Evolutionary conservation across 2,797 vertebrate genomes (phyloP).

Genomic region (Natrix natrix): DNA sequence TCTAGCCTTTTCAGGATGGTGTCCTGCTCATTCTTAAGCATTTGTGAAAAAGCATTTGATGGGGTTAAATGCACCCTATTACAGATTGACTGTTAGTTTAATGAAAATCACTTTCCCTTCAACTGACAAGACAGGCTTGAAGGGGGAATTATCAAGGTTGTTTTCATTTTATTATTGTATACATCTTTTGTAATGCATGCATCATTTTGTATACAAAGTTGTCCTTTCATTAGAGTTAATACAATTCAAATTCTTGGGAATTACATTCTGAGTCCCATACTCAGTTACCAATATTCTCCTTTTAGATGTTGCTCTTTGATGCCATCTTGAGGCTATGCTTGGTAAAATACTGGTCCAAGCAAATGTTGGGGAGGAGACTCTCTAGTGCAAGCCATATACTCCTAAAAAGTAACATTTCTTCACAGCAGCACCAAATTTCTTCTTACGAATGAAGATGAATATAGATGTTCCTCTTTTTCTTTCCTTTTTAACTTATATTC

Average conservation of each 20-base stretch:
- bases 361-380: background rate
- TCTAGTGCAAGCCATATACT: background rate
- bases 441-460: too few species aligned
- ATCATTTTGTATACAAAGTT: background rate
- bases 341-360: background rate
- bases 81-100: background rate
- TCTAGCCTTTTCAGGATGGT: background rate
- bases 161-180: background rate
- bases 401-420: background rate
- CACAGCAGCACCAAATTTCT: background rate
- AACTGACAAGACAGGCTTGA: background rate
- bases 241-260: background rate
- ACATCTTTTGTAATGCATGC: background rate
- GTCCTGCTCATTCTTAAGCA: background rate
- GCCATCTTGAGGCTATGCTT: background rate
- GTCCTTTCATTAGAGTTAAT: background rate
- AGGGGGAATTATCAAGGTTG: background rate
- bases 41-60: background rate
- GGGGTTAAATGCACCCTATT: background rate
- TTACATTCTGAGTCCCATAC: background rate
- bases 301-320: background rate
- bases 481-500: background rate
- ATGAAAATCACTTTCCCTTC: background rate
- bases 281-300: background rate
- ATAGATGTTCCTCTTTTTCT: background rate